Base-by-base conservation (phyloP, 2,888 invertebrate genomes). In the Deilephila porcellus region DNA sequence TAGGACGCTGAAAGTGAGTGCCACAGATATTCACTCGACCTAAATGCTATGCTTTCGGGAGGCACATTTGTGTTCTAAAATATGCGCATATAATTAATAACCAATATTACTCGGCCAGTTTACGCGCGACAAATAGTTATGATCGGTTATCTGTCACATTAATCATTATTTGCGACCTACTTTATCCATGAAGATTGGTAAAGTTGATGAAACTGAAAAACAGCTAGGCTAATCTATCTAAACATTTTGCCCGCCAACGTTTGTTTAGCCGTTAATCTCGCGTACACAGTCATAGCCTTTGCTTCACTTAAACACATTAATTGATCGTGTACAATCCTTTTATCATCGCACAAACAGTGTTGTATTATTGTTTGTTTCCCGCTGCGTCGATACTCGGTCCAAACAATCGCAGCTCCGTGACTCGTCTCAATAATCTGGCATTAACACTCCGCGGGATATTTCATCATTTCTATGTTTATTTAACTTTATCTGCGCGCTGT, bases 301-400 rank as follows among this genome's bases (percentile, higher is more conserved):
- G 64, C 20, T 45, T 45, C 14, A 17, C 25, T 67, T 20, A 52
- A 45, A 67, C 45, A 67, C 64, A 67, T 67, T 25, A 45, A 67
- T 34, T 34, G 8, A 32, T 34, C 7, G 32, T n/a, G 45, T 67
- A 67, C 20, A 67, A 52, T 67, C 45, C 20, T 67, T 67, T 67
- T 67, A 67, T 67, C 64, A 45, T 67, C 45, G 45, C n/a, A 20
- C 20, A 67, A 67, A 67, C 64, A 67, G n/a, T 25, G 45, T 45
- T 67, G 64, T 52, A 20, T n/a, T 29, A 62, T 37, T 67, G 64
- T 64, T 64, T 64, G 64, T 67, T 67, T 45, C 45, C 20, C 37
- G 25, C 14, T 67, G 37, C 45, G 64, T 67, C 45, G 64, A 67
- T 67, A 67, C 45, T 67, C 45, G 20, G 17, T 45, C 20, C 45